phyloP scores from a whole-genome alignment of 2,797 vertebrate species.

The Spea hammondii region DNA sequence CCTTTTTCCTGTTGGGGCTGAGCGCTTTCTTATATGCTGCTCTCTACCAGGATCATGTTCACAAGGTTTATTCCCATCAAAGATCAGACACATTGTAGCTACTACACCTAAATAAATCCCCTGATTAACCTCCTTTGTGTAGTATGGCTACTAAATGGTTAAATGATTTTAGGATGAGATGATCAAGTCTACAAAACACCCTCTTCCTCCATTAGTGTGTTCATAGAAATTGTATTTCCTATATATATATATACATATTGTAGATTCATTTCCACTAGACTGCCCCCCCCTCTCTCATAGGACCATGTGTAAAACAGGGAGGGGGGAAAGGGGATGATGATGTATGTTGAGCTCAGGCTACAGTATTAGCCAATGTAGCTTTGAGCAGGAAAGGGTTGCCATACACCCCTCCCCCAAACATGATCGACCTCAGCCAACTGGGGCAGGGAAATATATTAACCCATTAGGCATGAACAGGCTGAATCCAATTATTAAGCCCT shows the following conservation, averaged over 20 bases:
- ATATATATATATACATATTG: conserved; percentile 16
- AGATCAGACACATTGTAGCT: background rate
- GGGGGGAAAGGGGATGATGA: conserved; percentile 24
- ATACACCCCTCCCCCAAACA: conserved; percentile 27
- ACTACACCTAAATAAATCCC: background rate
- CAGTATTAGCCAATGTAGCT: conserved; percentile 9
- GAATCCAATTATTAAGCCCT: too few species aligned
- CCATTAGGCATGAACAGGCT: background rate
- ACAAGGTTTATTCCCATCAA: background rate
- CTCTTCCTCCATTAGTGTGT: background rate
- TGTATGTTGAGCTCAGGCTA: conserved; percentile 8
- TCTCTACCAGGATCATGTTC: background rate
- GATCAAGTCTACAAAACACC: background rate
- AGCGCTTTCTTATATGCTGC: background rate
- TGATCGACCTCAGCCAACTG: conserved; percentile 32
- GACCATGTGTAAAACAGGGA: conserved; percentile 23
- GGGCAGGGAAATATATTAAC: background rate
- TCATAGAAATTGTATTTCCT: background rate
- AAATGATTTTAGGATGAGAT: background rate
- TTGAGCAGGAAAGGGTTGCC: conserved; percentile 30
- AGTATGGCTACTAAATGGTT: background rate
- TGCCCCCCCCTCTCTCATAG: conserved; percentile 22
- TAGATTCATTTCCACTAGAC: conserved; percentile 28
- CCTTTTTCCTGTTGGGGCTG: conserved; percentile 28
- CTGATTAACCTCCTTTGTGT: background rate